Conservation (phyloP, 2,113 vertebrate genomes). For the Indicator maculatus region DNA sequence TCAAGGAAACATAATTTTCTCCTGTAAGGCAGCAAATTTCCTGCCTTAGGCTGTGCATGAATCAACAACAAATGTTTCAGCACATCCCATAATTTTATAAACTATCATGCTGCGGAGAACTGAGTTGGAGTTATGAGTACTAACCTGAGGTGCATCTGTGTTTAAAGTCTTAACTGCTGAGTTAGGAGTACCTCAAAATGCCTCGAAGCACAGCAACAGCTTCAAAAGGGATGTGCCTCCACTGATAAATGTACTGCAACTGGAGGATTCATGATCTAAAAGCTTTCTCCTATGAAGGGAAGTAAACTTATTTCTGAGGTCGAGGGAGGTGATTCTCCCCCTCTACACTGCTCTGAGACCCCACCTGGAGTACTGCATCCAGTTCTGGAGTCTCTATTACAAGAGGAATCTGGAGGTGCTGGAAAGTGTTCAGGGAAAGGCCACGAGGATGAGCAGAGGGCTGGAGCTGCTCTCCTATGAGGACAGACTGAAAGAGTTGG, state of each 20-base stretch:
- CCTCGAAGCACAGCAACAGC: neutral
- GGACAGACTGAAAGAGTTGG: too few species aligned
- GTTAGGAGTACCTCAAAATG: neutral
- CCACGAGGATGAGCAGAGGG: too few species aligned
- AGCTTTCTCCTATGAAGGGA: neutral
- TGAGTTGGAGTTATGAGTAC: slow-evolving; percentile 43
- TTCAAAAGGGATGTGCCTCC: neutral
- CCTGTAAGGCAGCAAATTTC: slow-evolving; percentile 69
- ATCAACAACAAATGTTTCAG: slow-evolving; percentile 74
- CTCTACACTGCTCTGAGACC: too few species aligned
- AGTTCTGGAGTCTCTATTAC: too few species aligned
- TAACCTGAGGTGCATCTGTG: neutral
- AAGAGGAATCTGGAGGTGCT: too few species aligned
- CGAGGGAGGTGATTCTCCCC: too few species aligned
- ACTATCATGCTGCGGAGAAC: slow-evolving; percentile 69
- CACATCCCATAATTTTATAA: slow-evolving; percentile 79
- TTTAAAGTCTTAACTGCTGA: neutral
- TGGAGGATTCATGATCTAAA: neutral
- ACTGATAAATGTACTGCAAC: neutral
- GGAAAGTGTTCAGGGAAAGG: too few species aligned
- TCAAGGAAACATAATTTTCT: slow-evolving; percentile 72
- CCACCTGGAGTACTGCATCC: too few species aligned
- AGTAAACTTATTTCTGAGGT: neutral
- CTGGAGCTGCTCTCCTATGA: too few species aligned
- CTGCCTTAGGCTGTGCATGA: slow-evolving; percentile 73